Evolutionary conservation across 2,888 invertebrate genomes (phyloP), one percentile per base, ranked within the genome.

Genomic region (Tenthredo notha): DNA sequence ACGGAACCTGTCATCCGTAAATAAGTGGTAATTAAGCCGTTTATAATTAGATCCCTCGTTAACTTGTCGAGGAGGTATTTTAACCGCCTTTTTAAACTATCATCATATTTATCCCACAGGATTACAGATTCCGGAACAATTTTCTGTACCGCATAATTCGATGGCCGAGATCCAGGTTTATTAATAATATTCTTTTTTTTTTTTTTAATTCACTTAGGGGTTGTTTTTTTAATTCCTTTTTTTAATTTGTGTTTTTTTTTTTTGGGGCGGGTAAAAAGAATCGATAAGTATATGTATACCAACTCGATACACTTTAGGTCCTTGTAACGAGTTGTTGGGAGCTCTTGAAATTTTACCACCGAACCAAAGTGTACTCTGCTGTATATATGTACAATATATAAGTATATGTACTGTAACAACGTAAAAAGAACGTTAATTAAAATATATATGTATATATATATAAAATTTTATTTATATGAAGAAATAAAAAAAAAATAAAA

Each of bases 11-110:
- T 77, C 50, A 25, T 54, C 50, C 77, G 77, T 77, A 77, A 77
- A 77, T 50, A 77, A 77, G 50, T 50, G 77, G 77, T 77, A 77
- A 77, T 77, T 77, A 50, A 77, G 77, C 9, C 33, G 77, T 77
- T 54, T 33, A 54, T 77, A 54, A 77, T 77, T 50, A 77, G 74
- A 40, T 50, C n/a, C 77, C 25, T 29, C 29, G 50, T 77, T 33
- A 47, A 47, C 29, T 77, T 29, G 47, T 75, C 47, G 37, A 29
- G 77, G 77, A 33, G 50, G 29, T 33, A 12, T 67, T 67, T 18
- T 25, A 67, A 61, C 25, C 61, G 25, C 25, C 25, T 67, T 33
- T 29, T 67, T 3, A 29, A 25, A 33, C 25, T 33, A 29, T 29
- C 10, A 12, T 33, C 33, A 67, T 15, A 18, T 67, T 33, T 33